These are phyloP conservation scores for Heterocephalus glaber DNA, from an alignment of 2,113 vertebrate species.

Conservation along the genomic window DNA sequence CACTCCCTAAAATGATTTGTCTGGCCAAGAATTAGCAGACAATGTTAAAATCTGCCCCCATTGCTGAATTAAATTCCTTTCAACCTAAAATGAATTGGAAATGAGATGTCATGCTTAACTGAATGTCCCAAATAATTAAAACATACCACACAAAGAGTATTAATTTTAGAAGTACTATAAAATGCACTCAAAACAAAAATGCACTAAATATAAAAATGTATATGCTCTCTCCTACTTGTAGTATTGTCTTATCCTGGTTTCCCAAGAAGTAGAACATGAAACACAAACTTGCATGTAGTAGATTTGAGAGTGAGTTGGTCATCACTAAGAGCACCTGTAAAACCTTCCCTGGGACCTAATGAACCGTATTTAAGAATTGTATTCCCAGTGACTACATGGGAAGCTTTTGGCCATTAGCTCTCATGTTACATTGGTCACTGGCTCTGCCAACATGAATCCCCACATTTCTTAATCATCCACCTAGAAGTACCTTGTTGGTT, in stretches of 20 bases:
- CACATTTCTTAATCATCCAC: not conserved
- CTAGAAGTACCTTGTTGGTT: not conserved
- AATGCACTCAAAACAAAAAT: conserved; percentile 32
- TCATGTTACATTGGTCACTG: not conserved
- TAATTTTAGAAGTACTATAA: conserved; percentile 46
- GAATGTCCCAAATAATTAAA: conserved; percentile 39
- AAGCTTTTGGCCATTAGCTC: not conserved
- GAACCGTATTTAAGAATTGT: not conserved
- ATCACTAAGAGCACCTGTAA: not conserved
- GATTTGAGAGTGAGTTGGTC: not conserved
- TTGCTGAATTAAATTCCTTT: conserved; percentile 26
- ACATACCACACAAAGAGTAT: not conserved
- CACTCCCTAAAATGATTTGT: not conserved
- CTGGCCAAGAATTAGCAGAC: not conserved
- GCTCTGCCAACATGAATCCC: not conserved
- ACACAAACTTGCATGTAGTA: not conserved
- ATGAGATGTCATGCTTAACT: not conserved
- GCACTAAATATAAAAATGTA: not conserved
- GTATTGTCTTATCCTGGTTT: not conserved
- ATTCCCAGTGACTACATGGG: fast-evolving
- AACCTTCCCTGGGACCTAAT: not conserved
- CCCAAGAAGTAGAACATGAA: not conserved
- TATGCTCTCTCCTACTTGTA: not conserved
- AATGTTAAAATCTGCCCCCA: not conserved
- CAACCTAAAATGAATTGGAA: conserved; percentile 38